Evolutionary conservation across 2,888 invertebrate species (phyloP).

Genomic region (Polymixis lichenea): DNA sequence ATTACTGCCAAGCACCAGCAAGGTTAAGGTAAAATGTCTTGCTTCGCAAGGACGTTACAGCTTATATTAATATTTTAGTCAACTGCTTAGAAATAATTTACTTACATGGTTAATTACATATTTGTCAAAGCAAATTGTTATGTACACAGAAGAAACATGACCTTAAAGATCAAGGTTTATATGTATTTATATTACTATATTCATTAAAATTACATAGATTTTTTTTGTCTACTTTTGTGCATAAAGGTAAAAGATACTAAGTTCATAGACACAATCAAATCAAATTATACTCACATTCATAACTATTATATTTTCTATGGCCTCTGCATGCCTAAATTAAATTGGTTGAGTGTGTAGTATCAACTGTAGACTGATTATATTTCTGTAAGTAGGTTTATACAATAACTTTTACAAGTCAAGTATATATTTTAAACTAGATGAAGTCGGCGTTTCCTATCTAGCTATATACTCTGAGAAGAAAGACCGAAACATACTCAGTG

Average conservation of each 20-base stretch:
- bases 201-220: background rate
- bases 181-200: background rate
- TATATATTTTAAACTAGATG: too few relatives aligned
- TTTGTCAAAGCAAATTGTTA: constrained; percentile 18
- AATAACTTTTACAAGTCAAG: too few relatives aligned
- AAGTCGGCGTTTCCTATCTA: too few relatives aligned
- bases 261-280: background rate
- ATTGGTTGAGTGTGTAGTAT: background rate
- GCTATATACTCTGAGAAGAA: too few relatives aligned
- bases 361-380: too few relatives aligned
- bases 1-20: constrained; percentile 31
- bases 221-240: background rate
- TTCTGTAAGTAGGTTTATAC: too few relatives aligned
- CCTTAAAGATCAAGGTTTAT: constrained; percentile 36
- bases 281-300: background rate
- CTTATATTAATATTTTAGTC: constrained; percentile 36
- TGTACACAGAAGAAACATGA: background rate
- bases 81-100: background rate
- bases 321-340: background rate
- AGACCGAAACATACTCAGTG: too few relatives aligned
- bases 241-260: background rate
- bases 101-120: constrained; percentile 14
- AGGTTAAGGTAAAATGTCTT: constrained; percentile 25
- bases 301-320: background rate
- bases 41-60: constrained; percentile 41